Evolutionary conservation across 2,888 invertebrate species (phyloP), one percentile per base, ranked within the genome.

Genomic region (Apantesis nais): DNA sequence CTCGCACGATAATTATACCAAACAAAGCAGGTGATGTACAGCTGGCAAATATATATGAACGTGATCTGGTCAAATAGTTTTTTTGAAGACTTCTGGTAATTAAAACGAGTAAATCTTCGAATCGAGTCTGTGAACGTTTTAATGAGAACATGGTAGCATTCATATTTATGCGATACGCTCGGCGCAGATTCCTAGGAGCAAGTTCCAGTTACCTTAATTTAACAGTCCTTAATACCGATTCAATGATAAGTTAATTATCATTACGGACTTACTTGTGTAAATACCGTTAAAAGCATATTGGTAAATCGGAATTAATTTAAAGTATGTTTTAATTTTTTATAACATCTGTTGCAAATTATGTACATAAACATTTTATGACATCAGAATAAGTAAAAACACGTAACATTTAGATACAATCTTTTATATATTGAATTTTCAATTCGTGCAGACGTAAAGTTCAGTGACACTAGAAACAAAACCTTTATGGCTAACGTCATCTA

Each of bases 281-380:
- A 87, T 82, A 80, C 86, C 79, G 79, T 76, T 81, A 79, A 74
- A 71, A 68, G 70, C 76, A 71, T 74, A 92, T 91, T 92, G 90
- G 92, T 91, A 92, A 92, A 92, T 89, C 89, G 89, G 92, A 92
- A 90, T 83, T 77, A 78, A 83, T 76, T 84, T 87, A 89, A 88
- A 87, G 75, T 84, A 81, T 84, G 85, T 85, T 89, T 90, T 88
- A 86, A 89, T 90, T 87, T 81, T 79, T 84, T 87, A 84, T 86
- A 83, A 85, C 88, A 87, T 85, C 87, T 84, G 84, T 81, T 82
- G 86, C 83, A 84, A 89, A 86, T 90, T 88, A 91, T 92, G 90
- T 89, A 91, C 90, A 78, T 78, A 70, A 82, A 83, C 80, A 84
- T 89, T 90, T 90, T 90, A 87, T 82, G 83, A 77, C 76, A 79